A percentile compares a stretch with the other conserved stretches of the same genome.
Conservation (phyloP, 2,113 vertebrate species). For the Vanacampus margaritifer region DNA sequence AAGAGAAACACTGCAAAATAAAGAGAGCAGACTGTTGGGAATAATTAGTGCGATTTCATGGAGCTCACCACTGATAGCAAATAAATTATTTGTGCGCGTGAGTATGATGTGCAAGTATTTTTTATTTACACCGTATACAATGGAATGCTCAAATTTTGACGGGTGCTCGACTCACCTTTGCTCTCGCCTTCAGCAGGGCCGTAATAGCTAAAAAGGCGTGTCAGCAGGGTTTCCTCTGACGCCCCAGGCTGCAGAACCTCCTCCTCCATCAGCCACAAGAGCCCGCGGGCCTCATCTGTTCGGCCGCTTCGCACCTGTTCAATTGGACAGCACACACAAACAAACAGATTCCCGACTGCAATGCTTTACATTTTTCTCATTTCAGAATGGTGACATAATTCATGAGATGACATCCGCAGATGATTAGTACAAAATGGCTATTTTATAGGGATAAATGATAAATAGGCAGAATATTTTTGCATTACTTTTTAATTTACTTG, state of each 20-base stretch:
- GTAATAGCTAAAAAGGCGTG: constrained; percentile 89
- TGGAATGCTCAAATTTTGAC: not conserved
- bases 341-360: not conserved
- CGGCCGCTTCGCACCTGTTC: constrained; percentile 81
- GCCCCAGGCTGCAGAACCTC: constrained; percentile 84
- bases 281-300: constrained; percentile 85
- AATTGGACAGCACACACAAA: constrained; percentile 2
- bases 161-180: constrained; percentile 72
- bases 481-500: constrained; percentile 9
- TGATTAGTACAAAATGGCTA: not conserved
- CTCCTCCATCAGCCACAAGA: constrained; percentile 96
- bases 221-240: constrained; percentile 82
- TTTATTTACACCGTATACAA: not conserved
- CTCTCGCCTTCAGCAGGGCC: constrained; percentile 86
- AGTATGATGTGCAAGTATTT: too few species aligned
- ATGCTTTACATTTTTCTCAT: not conserved
- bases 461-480: constrained; percentile 11
- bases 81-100: too few species aligned
- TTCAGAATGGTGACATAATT: not conserved
- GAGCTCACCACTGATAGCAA: too few species aligned
- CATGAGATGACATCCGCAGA: constrained; percentile 8
- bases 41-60: too few species aligned
- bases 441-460: not conserved
- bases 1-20: too few species aligned
- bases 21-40: too few species aligned